Evolutionary conservation across 2,797 vertebrate species (phyloP).

Genomic region (Ataeniobius toweri): DNA sequence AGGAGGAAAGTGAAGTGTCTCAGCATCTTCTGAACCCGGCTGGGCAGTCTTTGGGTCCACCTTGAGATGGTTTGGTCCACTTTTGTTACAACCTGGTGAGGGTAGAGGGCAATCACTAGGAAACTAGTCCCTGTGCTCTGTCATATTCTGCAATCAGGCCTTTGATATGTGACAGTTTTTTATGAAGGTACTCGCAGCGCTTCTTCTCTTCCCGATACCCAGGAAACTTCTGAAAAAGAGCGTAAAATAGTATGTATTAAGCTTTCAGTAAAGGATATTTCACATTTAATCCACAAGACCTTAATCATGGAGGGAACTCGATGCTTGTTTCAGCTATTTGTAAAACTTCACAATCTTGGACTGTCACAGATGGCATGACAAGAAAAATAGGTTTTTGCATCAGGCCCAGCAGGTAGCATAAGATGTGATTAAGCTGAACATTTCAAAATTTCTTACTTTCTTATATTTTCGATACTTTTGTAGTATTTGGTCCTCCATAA

Average conservation of each 20-base stretch:
- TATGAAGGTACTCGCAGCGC: slow-evolving; percentile 86
- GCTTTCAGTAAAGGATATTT: not conserved
- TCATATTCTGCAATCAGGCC: slow-evolving; percentile 86
- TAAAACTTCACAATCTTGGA: not conserved
- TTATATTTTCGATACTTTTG: slow-evolving; percentile 87
- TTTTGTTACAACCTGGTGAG: slow-evolving; percentile 41
- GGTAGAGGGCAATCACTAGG: slow-evolving; percentile 60
- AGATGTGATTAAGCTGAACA: not conserved
- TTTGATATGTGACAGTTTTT: slow-evolving; percentile 91
- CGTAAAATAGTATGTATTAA: slow-evolving; percentile 14
- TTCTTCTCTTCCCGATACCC: slow-evolving; percentile 88
- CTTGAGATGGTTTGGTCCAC: slow-evolving; percentile 75
- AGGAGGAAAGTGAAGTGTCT: slow-evolving; percentile 75
- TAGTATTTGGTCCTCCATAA: slow-evolving; percentile 87
- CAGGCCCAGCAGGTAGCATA: not conserved
- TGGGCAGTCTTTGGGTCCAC: slow-evolving; percentile 61
- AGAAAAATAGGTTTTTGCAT: not conserved
- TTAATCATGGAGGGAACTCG: not conserved
- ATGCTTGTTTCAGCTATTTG: not conserved
- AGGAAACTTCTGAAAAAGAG: slow-evolving; percentile 80
- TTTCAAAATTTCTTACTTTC: slow-evolving; percentile 77
- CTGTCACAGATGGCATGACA: not conserved
- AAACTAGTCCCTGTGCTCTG: slow-evolving; percentile 70
- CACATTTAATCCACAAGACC: not conserved
- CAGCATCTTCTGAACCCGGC: slow-evolving; percentile 49